Conservation (phyloP, 2,888 invertebrate species). For the Amphipoea oculea region DNA sequence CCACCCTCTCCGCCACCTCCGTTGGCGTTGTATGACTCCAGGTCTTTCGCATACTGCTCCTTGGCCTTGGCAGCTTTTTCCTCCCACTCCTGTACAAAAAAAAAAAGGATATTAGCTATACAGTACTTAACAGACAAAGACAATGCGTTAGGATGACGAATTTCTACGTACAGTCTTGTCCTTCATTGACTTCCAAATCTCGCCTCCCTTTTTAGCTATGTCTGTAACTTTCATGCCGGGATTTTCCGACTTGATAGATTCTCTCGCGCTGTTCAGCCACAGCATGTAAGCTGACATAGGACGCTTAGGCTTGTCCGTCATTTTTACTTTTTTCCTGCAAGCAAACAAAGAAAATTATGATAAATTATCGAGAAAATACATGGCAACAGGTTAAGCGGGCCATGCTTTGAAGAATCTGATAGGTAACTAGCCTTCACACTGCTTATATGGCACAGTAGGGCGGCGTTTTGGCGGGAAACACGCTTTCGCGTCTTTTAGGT, state of each 20-base stretch:
- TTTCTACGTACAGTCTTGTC: conserved; percentile 94
- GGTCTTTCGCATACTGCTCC: conserved; percentile 96
- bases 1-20: conserved; percentile 92
- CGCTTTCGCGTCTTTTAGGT: conserved; percentile 68
- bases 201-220: conserved; percentile 98
- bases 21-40: conserved; percentile 96
- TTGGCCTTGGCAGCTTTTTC: conserved; percentile 96
- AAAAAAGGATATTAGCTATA: conserved; percentile 16
- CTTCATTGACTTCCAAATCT: conserved; percentile 97
- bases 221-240: conserved; percentile 98
- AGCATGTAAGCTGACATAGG: conserved; percentile 98
- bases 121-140: conserved; percentile 39
- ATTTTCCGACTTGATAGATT: conserved; percentile 96
- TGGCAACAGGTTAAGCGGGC: conserved; percentile 79
- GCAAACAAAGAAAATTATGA: conserved; percentile 67
- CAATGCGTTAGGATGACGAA: conserved; percentile 32
- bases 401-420: conserved; percentile 72
- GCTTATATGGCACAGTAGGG: conserved; percentile 79
- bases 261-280: conserved; percentile 97
- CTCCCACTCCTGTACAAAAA: conserved; percentile 95
- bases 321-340: conserved; percentile 92
- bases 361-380: conserved; percentile 67
- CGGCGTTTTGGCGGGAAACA: conserved; percentile 90
- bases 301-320: conserved; percentile 97
- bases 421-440: conserved; percentile 76